Conservation (phyloP, 1,140 invertebrate species). For the Ips typographus region DNA sequence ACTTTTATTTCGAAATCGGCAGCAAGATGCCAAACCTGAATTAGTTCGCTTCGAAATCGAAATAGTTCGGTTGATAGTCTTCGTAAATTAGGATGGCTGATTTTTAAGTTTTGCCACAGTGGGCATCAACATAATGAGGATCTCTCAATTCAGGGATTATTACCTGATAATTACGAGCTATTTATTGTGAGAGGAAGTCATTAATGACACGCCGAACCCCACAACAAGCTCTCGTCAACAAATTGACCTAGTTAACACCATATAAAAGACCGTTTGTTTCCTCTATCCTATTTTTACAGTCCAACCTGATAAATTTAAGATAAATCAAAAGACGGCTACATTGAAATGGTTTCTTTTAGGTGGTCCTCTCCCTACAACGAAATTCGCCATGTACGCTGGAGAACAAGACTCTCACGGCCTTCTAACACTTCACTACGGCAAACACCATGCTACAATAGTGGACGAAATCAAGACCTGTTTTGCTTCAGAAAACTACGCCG, state of each 20-base stretch:
- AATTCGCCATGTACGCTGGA: constrained; percentile 53
- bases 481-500: constrained; percentile 76
- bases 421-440: constrained; percentile 85
- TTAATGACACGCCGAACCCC: neutral
- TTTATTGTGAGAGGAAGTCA: neutral
- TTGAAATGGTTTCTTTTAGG: constrained; percentile 30
- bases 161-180: neutral
- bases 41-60: constrained; percentile 24
- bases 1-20: constrained; percentile 31
- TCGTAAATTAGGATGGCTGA: neutral
- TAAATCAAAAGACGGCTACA: no score
- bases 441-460: constrained; percentile 84
- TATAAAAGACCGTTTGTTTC: constrained; percentile 2
- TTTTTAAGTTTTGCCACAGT: no score
- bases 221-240: neutral
- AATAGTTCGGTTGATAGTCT: constrained; percentile 8
- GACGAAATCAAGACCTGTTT: constrained; percentile 84
- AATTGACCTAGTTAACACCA: constrained; percentile 1
- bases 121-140: neutral
- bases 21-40: constrained; percentile 32
- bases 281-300: neutral
- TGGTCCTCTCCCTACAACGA: constrained; percentile 39
- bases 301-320: no score
- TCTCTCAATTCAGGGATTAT: neutral
- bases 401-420: constrained; percentile 55